Evolutionary conservation across 2,888 invertebrate genomes (phyloP).

Genomic region (Napeogenes sylphis): DNA sequence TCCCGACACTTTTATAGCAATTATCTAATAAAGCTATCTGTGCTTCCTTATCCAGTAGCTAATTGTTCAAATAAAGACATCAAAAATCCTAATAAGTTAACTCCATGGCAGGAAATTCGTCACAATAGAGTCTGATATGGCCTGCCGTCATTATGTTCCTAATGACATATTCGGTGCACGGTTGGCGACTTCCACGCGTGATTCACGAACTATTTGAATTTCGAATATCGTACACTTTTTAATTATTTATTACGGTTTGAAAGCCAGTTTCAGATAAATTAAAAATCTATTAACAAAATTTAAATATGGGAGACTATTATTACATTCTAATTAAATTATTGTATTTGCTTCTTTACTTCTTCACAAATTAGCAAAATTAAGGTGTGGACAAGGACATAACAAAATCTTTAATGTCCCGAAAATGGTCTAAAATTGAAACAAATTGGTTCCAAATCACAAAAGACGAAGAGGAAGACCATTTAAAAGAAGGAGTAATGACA

Average conservation of each 20-base stretch:
- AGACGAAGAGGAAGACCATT: no score
- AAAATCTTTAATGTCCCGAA: no score
- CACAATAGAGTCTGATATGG: slow-evolving; percentile 48
- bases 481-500: no score
- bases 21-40: slow-evolving; percentile 23
- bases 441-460: no score
- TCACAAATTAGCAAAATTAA: no score
- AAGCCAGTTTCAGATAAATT: neutral
- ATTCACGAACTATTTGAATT: slow-evolving; percentile 46
- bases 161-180: slow-evolving; percentile 61
- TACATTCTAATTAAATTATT: no score
- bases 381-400: no score
- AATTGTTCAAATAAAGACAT: slow-evolving; percentile 37
- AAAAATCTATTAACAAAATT: no score
- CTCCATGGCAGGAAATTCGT: slow-evolving; percentile 48
- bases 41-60: slow-evolving; percentile 16
- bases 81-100: slow-evolving; percentile 38
- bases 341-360: no score
- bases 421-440: no score
- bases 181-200: slow-evolving; percentile 55
- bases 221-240: slow-evolving; percentile 31
- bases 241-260: slow-evolving; percentile 12
- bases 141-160: slow-evolving; percentile 36
- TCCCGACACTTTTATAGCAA: neutral
- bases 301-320: no score